Percentiles rank a stretch among this genome's conserved stretches.
Evolutionary conservation across 2,797 vertebrate species (phyloP).

Genomic region (Petrocephalus sullivani): DNA sequence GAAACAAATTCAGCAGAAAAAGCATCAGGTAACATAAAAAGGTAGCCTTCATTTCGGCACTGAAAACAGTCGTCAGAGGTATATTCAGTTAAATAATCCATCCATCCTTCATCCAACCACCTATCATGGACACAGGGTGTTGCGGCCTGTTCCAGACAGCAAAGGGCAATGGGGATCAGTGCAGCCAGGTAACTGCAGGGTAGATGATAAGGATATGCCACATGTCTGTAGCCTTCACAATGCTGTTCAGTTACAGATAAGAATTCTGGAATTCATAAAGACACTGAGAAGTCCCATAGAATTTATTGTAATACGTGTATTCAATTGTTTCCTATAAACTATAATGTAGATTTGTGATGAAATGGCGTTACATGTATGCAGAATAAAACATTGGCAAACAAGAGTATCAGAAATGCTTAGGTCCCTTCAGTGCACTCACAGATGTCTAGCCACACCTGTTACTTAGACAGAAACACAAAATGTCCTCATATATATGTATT

Average conservation of each 20-base stretch:
- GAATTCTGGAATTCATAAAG: neutral
- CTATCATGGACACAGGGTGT: neutral
- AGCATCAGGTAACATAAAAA: neutral
- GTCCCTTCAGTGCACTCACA: constrained; percentile 37
- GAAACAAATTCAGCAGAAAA: neutral
- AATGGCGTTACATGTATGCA: constrained; percentile 29
- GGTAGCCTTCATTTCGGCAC: neutral
- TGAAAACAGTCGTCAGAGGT: neutral
- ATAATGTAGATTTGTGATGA: constrained; percentile 20
- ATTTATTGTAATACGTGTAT: neutral
- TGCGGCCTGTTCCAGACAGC: neutral
- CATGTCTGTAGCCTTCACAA: neutral
- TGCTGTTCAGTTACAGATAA: neutral
- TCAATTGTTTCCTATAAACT: neutral
- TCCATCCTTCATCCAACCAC: neutral
- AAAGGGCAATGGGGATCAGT: neutral
- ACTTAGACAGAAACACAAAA: constrained; percentile 50
- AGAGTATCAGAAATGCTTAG: constrained; percentile 52
- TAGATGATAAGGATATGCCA: neutral
- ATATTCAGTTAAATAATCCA: neutral
- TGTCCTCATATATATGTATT: constrained; percentile 15
- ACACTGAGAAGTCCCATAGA: neutral
- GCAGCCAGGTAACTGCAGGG: neutral
- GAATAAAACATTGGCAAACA: constrained; percentile 46
- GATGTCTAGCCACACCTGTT: constrained; percentile 44